Percentiles rank a stretch among this genome's conserved stretches.
Evolutionary conservation across 1,140 invertebrate species (phyloP).

Genomic region (Vanessa atalanta): DNA sequence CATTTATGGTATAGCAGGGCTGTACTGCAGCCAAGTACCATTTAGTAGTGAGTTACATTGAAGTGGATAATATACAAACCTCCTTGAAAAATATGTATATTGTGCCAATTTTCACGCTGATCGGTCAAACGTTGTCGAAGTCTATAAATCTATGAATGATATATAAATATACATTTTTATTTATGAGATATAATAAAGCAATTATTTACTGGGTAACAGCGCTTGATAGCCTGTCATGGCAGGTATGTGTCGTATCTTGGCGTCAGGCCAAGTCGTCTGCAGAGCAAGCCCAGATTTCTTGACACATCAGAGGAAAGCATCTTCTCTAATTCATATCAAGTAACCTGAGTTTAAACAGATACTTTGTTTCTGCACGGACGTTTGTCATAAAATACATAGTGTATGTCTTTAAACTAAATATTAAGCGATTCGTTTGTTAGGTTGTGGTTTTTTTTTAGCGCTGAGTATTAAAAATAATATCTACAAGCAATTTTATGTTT

Average conservation of each 20-base stretch:
- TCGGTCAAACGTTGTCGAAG: too few species aligned
- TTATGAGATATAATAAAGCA: conserved; percentile 8
- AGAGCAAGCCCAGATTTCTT: conserved; percentile 22
- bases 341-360: conserved; percentile 32
- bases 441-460: too few species aligned
- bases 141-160: not conserved
- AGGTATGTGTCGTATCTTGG: conserved; percentile 38
- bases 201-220: conserved; percentile 20
- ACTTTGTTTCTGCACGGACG: not conserved
- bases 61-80: too few species aligned
- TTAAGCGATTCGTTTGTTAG: not conserved
- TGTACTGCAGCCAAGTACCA: too few species aligned
- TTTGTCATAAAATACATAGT: not conserved
- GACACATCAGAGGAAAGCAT: conserved; percentile 31
- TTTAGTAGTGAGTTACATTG: too few species aligned
- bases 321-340: conserved; percentile 28
- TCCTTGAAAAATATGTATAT: too few species aligned
- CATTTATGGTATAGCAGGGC: too few species aligned
- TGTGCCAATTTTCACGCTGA: too few species aligned
- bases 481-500: not conserved
- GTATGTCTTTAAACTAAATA: not conserved
- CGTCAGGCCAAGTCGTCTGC: conserved; percentile 35
- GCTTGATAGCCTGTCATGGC: conserved; percentile 37
- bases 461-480: too few species aligned
- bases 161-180: not conserved